Conservation (phyloP, 2,888 invertebrate genomes). For the Oxycera nigricornis region DNA sequence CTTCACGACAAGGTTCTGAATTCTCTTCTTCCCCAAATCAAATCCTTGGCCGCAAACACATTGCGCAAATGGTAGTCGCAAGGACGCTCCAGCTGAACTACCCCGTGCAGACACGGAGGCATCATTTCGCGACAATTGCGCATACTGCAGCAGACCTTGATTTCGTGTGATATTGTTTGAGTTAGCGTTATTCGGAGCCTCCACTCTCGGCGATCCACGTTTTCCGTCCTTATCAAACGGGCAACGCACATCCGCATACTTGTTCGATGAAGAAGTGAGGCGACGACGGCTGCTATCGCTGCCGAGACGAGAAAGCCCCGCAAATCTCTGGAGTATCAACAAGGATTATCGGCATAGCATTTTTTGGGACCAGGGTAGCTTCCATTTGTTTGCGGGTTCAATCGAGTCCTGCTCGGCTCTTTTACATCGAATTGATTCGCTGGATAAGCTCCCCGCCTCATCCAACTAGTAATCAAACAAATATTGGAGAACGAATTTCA, state of each 20-base stretch:
- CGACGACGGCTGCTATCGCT: background rate
- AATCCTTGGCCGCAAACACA: background rate
- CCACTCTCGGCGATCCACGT: too few species aligned
- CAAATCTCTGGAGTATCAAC: too few species aligned
- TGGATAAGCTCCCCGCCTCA: too few species aligned
- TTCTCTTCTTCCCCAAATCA: background rate
- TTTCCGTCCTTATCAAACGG: background rate
- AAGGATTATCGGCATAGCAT: too few species aligned
- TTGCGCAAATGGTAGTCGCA: conserved; percentile 23
- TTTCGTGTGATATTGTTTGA: background rate
- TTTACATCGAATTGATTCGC: too few species aligned
- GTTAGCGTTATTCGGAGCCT: too few species aligned
- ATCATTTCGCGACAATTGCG: conserved; percentile 8
- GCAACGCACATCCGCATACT: background rate
- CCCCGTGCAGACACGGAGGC: background rate
- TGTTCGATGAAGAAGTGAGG: background rate
- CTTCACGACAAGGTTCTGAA: too few species aligned
- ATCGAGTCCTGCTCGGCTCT: too few species aligned
- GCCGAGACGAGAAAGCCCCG: too few species aligned
- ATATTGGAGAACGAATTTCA: background rate
- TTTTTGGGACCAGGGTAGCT: too few species aligned
- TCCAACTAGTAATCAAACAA: background rate
- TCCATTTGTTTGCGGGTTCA: too few species aligned
- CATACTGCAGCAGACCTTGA: conserved; percentile 37
- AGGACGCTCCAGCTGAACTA: background rate